Conservation (phyloP, 2,113 vertebrate species). For the Lepisosteus osseus region DNA sequence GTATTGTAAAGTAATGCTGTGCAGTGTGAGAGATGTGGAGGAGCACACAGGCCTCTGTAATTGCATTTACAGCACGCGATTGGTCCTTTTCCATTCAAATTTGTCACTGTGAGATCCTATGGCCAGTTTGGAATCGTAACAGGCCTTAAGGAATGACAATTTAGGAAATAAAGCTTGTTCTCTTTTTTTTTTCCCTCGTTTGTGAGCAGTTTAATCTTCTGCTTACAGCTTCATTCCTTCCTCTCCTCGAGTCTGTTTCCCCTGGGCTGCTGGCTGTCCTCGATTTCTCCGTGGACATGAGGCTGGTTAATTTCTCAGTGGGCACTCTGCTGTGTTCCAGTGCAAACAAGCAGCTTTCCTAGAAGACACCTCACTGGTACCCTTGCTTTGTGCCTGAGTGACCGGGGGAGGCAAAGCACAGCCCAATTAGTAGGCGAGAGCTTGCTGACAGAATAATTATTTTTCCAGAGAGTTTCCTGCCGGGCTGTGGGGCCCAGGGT, state of each 20-base stretch:
- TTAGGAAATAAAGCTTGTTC: too few relatives aligned
- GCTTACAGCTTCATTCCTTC: constrained; percentile 23
- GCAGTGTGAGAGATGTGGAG: too few relatives aligned
- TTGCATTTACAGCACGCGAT: too few relatives aligned
- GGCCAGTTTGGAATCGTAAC: too few relatives aligned
- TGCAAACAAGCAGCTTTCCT: constrained; percentile 33
- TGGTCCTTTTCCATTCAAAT: too few relatives aligned
- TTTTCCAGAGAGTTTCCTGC: constrained; percentile 29
- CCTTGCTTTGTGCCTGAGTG: constrained; percentile 26
- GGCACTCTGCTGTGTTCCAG: neutral
- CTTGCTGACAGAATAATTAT: constrained; percentile 43
- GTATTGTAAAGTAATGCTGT: too few relatives aligned
- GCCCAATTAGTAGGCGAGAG: constrained; percentile 59
- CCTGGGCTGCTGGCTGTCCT: constrained; percentile 24
- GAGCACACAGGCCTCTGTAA: too few relatives aligned
- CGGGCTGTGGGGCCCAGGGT: constrained; percentile 13
- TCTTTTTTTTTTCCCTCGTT: too few relatives aligned
- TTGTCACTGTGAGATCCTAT: too few relatives aligned
- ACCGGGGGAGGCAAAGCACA: constrained; percentile 42
- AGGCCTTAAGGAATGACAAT: too few relatives aligned
- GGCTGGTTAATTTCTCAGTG: constrained; percentile 39
- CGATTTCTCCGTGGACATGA: constrained; percentile 41
- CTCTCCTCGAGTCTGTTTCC: constrained; percentile 36
- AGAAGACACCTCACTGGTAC: constrained; percentile 34
- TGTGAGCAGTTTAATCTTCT: constrained; percentile 23